Base-by-base conservation (phyloP, 2,113 vertebrate species). In the Sialia sialis region DNA sequence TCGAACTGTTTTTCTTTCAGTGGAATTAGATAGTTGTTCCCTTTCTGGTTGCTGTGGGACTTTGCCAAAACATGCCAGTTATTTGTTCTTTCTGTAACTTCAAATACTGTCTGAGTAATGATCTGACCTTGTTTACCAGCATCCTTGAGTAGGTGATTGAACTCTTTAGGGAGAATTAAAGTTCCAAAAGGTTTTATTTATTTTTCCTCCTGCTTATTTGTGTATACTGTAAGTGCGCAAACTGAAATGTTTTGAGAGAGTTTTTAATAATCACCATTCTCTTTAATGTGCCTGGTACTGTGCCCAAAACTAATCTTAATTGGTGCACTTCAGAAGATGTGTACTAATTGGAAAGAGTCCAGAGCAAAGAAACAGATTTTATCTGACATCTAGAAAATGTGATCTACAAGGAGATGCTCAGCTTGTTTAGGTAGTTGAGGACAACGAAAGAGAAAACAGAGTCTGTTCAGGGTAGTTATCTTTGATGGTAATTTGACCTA, bases 261-360 rank as follows among this genome's bases (percentile, higher is more conserved):
- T 69, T 93, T 91, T 92, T 88, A 83, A 66, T 85, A 85, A 82
- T 95, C 43, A 51, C 70, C 26, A 27, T 87, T 93, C 82, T 92
- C 90, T 90, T 85, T 96, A 94, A 88, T 56, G 58, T 88, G 60
- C 29, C 70, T 96, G 94, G 67, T 95, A n/a, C 82, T 88, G 46
- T 93, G 90, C 90, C 84, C 90, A 90, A 92, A 95, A 85, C 70
- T 90, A 44, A 76, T 95, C 63, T 94, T 95, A 96, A 95, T 91
- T 95, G 90, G 63, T 88, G 90, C 82, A 66, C 82, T 96, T 95
- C 88, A 91, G 90, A 93, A 95, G 88, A 93, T 91, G 70, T 90
- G 67, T 85, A 60, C 70, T 73, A 52, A 48, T 51, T 93, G 88
- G 88, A 92, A 77, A 58, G 26, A 49, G 54, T 83, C 79, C 94